Conservation (phyloP, 1,140 invertebrate species). For the Chironomus tepperi region DNA sequence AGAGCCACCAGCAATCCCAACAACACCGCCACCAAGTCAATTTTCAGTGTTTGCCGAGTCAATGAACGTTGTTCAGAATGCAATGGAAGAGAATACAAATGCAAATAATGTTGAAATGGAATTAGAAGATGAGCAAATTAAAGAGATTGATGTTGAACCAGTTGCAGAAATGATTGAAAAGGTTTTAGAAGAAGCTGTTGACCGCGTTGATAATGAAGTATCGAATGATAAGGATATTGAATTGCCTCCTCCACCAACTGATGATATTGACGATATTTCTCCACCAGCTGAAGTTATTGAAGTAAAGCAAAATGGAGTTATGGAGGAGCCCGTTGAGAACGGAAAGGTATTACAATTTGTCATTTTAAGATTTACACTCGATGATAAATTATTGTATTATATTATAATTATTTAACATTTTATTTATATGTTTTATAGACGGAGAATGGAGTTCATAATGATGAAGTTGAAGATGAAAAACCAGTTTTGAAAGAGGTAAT, state of each 20-base stretch:
- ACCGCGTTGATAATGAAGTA: not conserved
- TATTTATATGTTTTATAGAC: not conserved
- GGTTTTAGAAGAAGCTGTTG: slow-evolving; percentile 16
- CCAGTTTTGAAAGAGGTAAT: slow-evolving; percentile 8
- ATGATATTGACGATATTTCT: not conserved
- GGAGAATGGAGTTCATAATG: not conserved
- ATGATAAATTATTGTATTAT: too few relatives aligned
- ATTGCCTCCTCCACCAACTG: not conserved
- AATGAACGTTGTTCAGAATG: not conserved
- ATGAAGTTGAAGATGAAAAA: not conserved
- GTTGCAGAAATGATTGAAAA: slow-evolving; percentile 20
- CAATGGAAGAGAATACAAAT: not conserved
- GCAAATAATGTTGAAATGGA: not conserved
- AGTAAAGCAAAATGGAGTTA: not conserved
- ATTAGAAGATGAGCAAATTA: slow-evolving; percentile 14
- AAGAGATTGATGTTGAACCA: slow-evolving; percentile 15
- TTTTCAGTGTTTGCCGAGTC: not conserved
- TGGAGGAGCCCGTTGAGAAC: not conserved
- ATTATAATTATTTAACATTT: too few relatives aligned
- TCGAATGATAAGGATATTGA: not conserved
- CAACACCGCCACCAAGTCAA: slow-evolving; percentile 11
- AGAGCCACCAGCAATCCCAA: slow-evolving; percentile 2
- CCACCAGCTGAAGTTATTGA: not conserved
- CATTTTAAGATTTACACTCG: too few relatives aligned
- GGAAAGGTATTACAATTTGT: not conserved